Evolutionary conservation across 2,113 vertebrate species (phyloP).

Genomic region (Sander vitreus): DNA sequence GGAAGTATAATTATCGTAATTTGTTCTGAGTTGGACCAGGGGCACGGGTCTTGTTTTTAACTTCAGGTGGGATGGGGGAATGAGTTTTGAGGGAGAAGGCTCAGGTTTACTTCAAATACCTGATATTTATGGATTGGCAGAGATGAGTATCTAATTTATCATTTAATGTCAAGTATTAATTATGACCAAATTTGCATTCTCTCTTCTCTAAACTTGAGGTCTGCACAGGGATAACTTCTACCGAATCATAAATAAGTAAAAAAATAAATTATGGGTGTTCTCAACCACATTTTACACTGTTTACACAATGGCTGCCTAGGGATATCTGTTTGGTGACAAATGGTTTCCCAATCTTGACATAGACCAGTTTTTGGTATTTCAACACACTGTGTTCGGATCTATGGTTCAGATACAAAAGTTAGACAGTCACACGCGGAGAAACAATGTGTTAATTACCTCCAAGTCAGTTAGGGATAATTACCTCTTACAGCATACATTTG

Average conservation of each 20-base stretch:
- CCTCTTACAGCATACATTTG: constrained; percentile 8
- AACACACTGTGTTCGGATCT: neutral
- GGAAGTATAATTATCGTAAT: neutral
- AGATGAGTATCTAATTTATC: neutral
- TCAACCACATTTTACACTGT: neutral
- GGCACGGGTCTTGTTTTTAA: neutral
- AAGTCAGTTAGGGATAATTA: constrained; percentile 32
- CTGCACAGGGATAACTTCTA: neutral
- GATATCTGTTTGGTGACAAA: neutral
- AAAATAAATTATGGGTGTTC: neutral
- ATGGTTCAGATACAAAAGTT: neutral
- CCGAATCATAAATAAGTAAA: neutral
- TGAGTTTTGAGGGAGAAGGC: neutral
- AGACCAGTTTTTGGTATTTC: neutral
- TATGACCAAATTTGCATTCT: neutral
- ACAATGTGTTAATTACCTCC: constrained; percentile 42
- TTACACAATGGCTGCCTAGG: neutral
- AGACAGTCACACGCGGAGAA: neutral
- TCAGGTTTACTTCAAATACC: neutral
- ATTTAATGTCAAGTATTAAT: neutral
- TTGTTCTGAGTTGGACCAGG: neutral
- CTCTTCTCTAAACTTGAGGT: neutral
- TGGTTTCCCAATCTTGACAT: neutral
- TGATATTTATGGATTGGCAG: neutral
- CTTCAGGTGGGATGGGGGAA: neutral